These are phyloP conservation scores for Eupeodes luniger DNA, from an alignment of 2,888 invertebrate species.

Conservation along the genomic window DNA sequence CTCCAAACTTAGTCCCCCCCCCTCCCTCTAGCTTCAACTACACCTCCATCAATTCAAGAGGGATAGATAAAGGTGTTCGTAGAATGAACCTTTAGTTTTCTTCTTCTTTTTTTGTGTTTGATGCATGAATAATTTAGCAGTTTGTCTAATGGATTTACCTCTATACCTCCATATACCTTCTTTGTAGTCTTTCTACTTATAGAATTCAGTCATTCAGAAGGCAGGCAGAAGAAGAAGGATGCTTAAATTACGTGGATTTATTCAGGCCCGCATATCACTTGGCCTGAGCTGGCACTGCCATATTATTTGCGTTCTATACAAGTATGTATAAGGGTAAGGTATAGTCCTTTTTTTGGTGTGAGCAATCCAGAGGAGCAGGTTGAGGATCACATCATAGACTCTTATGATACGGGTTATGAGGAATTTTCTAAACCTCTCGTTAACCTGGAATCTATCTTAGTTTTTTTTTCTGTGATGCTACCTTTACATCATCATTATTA, in stretches of 20 bases:
- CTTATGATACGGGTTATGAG: conserved; percentile 11
- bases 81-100: conserved; percentile 19
- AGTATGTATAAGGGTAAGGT: no score
- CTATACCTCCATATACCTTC: not conserved
- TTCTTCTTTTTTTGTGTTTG: not conserved
- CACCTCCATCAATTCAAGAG: not conserved
- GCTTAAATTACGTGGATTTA: conserved; percentile 37
- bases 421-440: not conserved
- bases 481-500: conserved; percentile 12
- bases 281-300: not conserved
- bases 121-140: conserved; percentile 42
- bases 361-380: not conserved
- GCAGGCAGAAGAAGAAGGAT: not conserved
- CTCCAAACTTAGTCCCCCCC: no score
- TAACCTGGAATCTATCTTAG: not conserved
- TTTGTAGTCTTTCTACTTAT: not conserved
- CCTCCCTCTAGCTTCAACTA: no score
- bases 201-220: not conserved
- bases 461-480: not conserved
- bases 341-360: not conserved
- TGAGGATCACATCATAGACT: not conserved
- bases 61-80: conserved; percentile 16
- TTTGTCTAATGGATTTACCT: conserved; percentile 41
- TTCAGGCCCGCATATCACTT: conserved; percentile 24
- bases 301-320: not conserved